A percentile compares a stretch with the other conserved stretches of the same genome.
Conservation (phyloP, 2,888 invertebrate genomes). For the Siphonodentalium dalli region DNA sequence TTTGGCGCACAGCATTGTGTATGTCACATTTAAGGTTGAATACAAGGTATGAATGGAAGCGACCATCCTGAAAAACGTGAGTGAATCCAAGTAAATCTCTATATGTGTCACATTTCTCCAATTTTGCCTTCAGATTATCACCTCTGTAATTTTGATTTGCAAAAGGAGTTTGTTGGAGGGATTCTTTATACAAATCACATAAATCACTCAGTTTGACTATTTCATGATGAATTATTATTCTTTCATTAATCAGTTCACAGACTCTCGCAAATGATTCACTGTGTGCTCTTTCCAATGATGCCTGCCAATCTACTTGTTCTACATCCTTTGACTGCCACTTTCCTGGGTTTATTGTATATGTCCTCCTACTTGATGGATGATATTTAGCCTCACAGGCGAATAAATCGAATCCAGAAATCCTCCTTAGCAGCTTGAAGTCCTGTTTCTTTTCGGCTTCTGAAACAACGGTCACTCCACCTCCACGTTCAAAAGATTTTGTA, state of each 20-base stretch:
- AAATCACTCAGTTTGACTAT: slow-evolving; percentile 1
- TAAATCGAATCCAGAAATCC: too few species aligned
- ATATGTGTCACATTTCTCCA: neutral
- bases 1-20: neutral
- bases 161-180: neutral
- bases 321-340: too few species aligned
- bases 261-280: neutral
- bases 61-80: neutral
- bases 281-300: too few species aligned
- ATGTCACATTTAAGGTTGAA: neutral
- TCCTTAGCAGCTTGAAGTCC: too few species aligned
- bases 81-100: neutral
- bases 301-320: too few species aligned
- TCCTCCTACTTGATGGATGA: too few species aligned
- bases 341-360: too few species aligned
- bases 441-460: too few species aligned
- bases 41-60: neutral
- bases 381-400: too few species aligned
- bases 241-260: neutral
- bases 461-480: too few species aligned
- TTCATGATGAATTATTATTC: neutral
- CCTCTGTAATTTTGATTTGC: slow-evolving; percentile 9
- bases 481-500: too few species aligned
- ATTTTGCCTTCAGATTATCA: slow-evolving; percentile 5
- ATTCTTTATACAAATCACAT: neutral